These are phyloP conservation scores for Trogon melanurus DNA, from an alignment of 2,113 vertebrate species.

Conservation along the genomic window DNA sequence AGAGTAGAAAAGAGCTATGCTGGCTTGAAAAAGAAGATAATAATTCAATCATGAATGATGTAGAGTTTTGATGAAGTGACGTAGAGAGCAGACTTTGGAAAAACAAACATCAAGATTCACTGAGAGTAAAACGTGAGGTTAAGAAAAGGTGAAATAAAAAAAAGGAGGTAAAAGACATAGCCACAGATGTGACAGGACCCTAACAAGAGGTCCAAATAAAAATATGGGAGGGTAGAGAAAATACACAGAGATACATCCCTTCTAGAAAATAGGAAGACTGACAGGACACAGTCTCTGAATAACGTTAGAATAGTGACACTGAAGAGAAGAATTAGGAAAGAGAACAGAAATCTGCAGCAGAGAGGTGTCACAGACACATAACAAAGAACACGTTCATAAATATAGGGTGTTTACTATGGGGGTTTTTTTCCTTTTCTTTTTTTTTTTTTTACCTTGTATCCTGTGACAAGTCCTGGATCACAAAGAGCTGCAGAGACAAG, in stretches of 20 bases:
- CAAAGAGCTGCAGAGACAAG: conserved; percentile 89
- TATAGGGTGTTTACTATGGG: neutral
- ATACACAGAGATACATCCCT: neutral
- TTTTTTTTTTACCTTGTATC: conserved; percentile 85
- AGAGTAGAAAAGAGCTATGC: neutral
- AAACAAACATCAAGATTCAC: neutral
- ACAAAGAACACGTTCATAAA: neutral
- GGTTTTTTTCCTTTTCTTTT: neutral
- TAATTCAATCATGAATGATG: neutral
- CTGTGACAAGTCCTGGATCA: conserved; percentile 90
- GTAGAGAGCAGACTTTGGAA: neutral
- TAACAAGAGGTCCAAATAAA: neutral
- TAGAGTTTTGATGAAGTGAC: neutral
- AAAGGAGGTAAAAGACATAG: neutral
- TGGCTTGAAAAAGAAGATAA: neutral
- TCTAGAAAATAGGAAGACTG: neutral
- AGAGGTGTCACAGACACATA: rapidly evolving
- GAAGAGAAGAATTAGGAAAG: neutral
- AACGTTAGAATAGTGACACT: neutral
- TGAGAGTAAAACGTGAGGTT: neutral
- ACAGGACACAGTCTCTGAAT: neutral
- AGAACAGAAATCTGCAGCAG: neutral
- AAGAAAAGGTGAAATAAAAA: rapidly evolving
- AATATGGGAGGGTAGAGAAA: neutral
- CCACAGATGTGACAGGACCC: neutral